These are phyloP conservation scores for Hipposideros larvatus DNA, from an alignment of 2,797 vertebrate species.

Conservation along the genomic window DNA sequence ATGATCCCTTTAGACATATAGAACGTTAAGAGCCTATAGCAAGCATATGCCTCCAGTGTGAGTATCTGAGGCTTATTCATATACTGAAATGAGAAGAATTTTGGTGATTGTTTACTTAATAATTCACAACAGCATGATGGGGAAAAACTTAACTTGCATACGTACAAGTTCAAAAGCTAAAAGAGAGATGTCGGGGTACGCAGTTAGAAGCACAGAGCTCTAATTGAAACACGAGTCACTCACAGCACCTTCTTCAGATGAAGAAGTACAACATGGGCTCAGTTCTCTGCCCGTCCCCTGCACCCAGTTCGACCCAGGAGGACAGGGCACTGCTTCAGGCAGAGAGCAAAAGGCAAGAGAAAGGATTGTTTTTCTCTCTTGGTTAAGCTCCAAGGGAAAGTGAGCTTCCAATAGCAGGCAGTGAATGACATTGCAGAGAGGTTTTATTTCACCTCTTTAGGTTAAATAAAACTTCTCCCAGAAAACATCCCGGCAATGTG, in stretches of 20 bases:
- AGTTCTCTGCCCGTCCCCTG: background rate
- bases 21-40: background rate
- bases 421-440: background rate
- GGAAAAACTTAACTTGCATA: background rate
- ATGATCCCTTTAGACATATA: background rate
- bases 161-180: background rate
- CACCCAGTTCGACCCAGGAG: background rate
- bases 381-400: background rate
- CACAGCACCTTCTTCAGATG: background rate
- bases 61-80: background rate
- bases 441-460: constrained; percentile 25
- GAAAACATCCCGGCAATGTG: background rate
- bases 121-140: background rate
- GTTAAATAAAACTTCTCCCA: constrained; percentile 8
- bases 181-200: background rate
- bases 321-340: background rate
- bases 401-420: background rate
- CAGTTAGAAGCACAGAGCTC: background rate
- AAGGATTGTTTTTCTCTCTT: background rate
- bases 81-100: background rate
- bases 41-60: background rate
- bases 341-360: background rate
- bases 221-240: background rate
- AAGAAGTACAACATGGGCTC: background rate
- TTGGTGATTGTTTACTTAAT: background rate